Base-by-base conservation (phyloP, 1,140 invertebrate species). In the Drosophila sproati region DNA sequence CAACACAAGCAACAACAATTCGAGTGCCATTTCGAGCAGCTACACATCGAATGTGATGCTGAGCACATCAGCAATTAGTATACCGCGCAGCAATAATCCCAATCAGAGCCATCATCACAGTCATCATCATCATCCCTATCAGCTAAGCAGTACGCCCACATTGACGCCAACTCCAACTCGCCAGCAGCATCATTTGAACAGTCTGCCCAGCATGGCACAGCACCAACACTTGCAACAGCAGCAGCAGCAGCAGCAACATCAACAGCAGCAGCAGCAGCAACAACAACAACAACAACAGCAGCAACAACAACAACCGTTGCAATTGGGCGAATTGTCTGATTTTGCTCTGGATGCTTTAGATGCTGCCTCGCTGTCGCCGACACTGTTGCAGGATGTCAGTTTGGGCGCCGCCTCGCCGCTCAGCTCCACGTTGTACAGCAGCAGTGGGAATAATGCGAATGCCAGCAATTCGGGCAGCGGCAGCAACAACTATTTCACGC, bases 41-140 rank as follows among this genome's bases (percentile, higher is more conserved):
- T 88, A 80, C 74, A 82, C 81, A 37, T 80, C 78, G 69, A 92
- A 92, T 82, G 85, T 90, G 63, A 92, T 92, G 91, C 74, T 92
- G 43, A 87, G 82, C 75, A 92, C 91, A 43, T 86, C 88, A 37
- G 91, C 91, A 72, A 92, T 92, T 73, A 92, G 77, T 5, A 92
- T 92, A 89, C 91, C 91, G 48, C 91, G 91, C 45, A 92, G 91
- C 77, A 92, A 79, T 55, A 92, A 91, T 76, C 77, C 85, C 51
- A 86, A 91, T 63, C 89, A 91, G 69, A 91, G 74, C 61, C 89
- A 91, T 83, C 80, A 86, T 61, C 70, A 60, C 37, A 52, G 59
- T 50, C 66, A 82, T 56, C 73, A 90, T 75, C 80, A 86, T 71
- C 73, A 86, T 71, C 79, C 75, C 35, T 82, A 82, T 60, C 82